Evolutionary conservation across 2,888 invertebrate species (phyloP).

Genomic region (Sacculina carcini): DNA sequence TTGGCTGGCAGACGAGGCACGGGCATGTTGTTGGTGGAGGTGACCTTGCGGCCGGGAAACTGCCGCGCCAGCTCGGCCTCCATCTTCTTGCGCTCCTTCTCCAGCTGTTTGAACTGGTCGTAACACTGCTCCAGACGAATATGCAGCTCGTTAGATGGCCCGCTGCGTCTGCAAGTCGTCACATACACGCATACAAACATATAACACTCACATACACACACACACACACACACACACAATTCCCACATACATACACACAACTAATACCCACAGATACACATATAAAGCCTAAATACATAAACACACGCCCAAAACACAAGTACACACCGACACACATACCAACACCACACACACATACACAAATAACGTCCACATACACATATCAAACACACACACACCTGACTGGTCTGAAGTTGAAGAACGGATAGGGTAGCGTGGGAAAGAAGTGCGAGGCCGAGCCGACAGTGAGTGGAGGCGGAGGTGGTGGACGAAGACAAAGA

Average conservation of each 20-base stretch:
- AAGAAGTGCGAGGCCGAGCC: background rate
- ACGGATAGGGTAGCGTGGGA: background rate
- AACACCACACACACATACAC: background rate
- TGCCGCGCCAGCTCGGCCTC: constrained; percentile 47
- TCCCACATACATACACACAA: background rate
- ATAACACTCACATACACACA: background rate
- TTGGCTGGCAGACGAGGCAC: constrained; percentile 49
- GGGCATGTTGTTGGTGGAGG: constrained; percentile 43
- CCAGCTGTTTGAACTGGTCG: constrained; percentile 48
- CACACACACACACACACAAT: background rate
- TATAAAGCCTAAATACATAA: background rate
- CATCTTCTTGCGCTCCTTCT: constrained; percentile 50
- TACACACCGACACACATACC: background rate
- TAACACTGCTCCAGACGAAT: constrained; percentile 45
- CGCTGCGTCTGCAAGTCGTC: constrained; percentile 20
- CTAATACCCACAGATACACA: background rate
- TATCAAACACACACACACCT: too few species aligned
- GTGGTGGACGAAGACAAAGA: too few species aligned
- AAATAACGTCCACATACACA: background rate
- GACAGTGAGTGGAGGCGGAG: too few species aligned
- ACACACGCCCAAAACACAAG: background rate
- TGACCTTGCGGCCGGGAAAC: constrained; percentile 48
- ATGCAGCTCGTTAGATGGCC: constrained; percentile 35
- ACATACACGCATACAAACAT: too few species aligned
- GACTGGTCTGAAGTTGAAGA: background rate